Base-by-base conservation (phyloP, 1,140 invertebrate genomes). In the Drosophila nannoptera region DNA sequence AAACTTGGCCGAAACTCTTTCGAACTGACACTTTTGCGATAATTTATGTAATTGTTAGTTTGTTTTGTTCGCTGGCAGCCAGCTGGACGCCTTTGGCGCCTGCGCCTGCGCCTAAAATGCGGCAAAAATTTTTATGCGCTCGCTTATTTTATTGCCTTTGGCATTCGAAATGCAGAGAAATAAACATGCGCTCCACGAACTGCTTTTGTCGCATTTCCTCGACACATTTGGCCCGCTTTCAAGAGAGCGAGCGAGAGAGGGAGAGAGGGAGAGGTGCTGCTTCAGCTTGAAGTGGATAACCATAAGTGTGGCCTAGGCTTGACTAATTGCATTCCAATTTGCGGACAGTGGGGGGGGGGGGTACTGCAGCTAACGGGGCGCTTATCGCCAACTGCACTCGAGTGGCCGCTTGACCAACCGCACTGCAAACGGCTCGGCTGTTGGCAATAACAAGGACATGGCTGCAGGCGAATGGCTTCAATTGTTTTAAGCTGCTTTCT, bases 401-500 rank as follows among this genome's bases (percentile, higher is more conserved):
- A 75, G 65, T 77, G 66, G 55, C 73, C 76, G 53, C 65, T 76
- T 84, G 69, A 76, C 72, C 60, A 54, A 45, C 62, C 63, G 33
- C 53, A 75, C 46, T 40, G 45, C 61, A 16, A 16, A 58, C 40
- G 9, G 59, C 46, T 50, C 50, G 36, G 35, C 5, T 33, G 45
- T 56, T 40, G 45, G 45, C 8, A 31, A 8, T 40, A 7, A 35
- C 38, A 53, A 9, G 49, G 32, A 52, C 46, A 63, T 50, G 64
- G 54, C 66, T 73, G 56, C 61, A 56, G 71, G 80, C 73, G 66
- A 73, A 75, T 78, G 78, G 69, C 73, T 84, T 86, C 73, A 80
- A 86, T 86, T 80, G 81, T 86, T 77, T 80, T 83, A 86, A 84
- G 80, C 80, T 70, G 73, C 69, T 80, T 80, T 77, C 46, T 53